phyloP scores from a whole-genome alignment of 1,140 invertebrate genomes.

The Camponotus vicinus region DNA sequence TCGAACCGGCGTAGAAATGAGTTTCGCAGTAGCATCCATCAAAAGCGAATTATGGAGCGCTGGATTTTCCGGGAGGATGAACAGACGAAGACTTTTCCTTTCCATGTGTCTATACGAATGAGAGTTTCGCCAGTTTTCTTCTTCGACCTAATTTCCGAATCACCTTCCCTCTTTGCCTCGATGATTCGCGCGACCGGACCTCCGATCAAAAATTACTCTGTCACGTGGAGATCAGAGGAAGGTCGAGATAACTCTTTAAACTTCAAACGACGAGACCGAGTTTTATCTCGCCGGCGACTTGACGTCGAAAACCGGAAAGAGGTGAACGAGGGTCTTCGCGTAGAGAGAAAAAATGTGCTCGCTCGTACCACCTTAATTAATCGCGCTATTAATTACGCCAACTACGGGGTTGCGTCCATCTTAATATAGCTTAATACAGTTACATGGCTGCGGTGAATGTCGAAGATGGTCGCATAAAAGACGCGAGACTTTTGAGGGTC shows the following conservation, averaged over 20 bases:
- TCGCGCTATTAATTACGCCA: constrained; percentile 55
- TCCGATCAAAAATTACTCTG: constrained; percentile 51
- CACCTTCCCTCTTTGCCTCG: background rate
- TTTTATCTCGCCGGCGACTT: constrained; percentile 37
- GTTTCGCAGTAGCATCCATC: constrained; percentile 59
- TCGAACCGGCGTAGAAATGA: constrained; percentile 45
- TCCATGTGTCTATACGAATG: constrained; percentile 23
- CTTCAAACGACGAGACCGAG: constrained; percentile 54
- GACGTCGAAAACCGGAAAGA: constrained; percentile 8
- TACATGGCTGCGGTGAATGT: constrained; percentile 1
- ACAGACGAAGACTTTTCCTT: constrained; percentile 24
- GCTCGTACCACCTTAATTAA: constrained; percentile 18
- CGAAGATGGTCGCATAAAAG: background rate
- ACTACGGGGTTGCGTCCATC: constrained; percentile 11
- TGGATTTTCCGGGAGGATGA: constrained; percentile 29
- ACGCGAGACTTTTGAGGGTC: background rate
- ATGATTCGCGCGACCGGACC: background rate
- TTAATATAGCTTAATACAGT: constrained; percentile 27
- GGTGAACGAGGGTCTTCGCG: constrained; percentile 39
- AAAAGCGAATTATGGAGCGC: constrained; percentile 56
- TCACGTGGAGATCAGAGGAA: background rate
- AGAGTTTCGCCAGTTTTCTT: background rate
- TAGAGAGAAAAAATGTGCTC: constrained; percentile 55
- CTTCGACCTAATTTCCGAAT: constrained; percentile 30
- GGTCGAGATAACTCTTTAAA: constrained; percentile 33